phyloP scores from a whole-genome alignment of 2,797 vertebrate genomes.

The Poecile montanus region DNA sequence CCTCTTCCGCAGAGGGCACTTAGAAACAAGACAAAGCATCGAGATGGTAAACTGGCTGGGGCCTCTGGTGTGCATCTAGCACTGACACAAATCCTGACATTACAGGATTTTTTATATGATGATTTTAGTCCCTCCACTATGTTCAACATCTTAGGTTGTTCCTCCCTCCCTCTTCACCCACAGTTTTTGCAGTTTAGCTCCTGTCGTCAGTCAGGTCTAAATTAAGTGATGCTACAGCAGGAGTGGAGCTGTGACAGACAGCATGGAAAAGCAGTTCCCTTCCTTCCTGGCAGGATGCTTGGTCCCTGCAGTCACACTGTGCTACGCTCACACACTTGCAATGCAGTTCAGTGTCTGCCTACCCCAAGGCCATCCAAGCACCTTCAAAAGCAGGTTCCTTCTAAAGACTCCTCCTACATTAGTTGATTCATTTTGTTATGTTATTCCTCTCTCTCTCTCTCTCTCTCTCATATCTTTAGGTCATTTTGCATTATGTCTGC shows the following conservation, averaged over 20 bases:
- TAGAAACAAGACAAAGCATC: neutral
- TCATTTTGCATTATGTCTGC: neutral
- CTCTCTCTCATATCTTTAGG: neutral
- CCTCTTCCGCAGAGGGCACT: neutral
- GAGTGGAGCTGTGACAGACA: neutral
- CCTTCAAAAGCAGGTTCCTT: neutral
- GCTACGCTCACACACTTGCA: neutral
- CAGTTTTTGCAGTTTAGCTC: neutral
- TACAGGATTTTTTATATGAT: neutral
- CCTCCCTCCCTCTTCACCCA: neutral
- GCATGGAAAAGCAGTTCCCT: neutral
- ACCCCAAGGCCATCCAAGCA: neutral
- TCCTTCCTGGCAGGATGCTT: neutral
- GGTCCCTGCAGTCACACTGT: neutral
- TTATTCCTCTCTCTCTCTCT: neutral
- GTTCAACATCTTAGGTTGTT: neutral
- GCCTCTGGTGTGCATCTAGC: fast-evolving
- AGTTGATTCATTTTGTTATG: neutral
- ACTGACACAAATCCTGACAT: neutral
- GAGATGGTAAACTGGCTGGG: neutral
- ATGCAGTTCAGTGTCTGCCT: neutral
- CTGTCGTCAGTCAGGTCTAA: neutral
- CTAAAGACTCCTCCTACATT: neutral
- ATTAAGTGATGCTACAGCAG: neutral
- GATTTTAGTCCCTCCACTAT: neutral